Percentiles rank a stretch among this genome's conserved stretches.
Evolutionary conservation across 2,113 vertebrate species (phyloP).

Genomic region (Eulemur rufifrons): DNA sequence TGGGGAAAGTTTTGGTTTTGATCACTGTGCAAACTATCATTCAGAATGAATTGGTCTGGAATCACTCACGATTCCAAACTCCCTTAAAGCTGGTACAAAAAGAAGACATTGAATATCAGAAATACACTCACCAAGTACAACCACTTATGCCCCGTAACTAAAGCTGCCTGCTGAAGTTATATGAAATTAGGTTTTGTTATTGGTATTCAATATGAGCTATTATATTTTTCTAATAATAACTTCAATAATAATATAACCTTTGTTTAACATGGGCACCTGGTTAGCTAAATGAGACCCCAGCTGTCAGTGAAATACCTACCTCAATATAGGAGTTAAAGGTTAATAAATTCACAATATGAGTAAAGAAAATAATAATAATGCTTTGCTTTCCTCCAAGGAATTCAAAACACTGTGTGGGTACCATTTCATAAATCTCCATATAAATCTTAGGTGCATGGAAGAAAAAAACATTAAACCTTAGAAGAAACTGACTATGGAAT

Average conservation of each 20-base stretch:
- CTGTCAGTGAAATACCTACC: conserved; percentile 74
- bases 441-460: conserved; percentile 54
- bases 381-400: conserved; percentile 67
- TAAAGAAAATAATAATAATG: conserved; percentile 77
- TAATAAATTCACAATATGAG: conserved; percentile 74
- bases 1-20: conserved; percentile 46
- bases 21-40: conserved; percentile 30
- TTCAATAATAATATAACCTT: conserved; percentile 75
- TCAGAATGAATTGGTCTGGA: conserved; percentile 38
- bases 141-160: conserved; percentile 14
- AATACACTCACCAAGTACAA: background rate
- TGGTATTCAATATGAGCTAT: conserved; percentile 65
- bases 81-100: background rate
- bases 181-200: conserved; percentile 66
- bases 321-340: conserved; percentile 68
- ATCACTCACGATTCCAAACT: conserved; percentile 16
- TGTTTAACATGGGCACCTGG: conserved; percentile 75
- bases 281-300: conserved; percentile 74
- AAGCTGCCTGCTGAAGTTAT: conserved; percentile 35
- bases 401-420: conserved; percentile 59
- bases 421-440: conserved; percentile 65
- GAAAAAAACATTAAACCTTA: conserved; percentile 8
- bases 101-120: conserved; percentile 39
- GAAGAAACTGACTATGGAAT: conserved; percentile 48
- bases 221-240: conserved; percentile 75